A percentile compares a stretch with the other conserved stretches of the same genome.
phyloP scores from a whole-genome alignment of 2,113 vertebrate species.

The Scytalopus superciliaris region DNA sequence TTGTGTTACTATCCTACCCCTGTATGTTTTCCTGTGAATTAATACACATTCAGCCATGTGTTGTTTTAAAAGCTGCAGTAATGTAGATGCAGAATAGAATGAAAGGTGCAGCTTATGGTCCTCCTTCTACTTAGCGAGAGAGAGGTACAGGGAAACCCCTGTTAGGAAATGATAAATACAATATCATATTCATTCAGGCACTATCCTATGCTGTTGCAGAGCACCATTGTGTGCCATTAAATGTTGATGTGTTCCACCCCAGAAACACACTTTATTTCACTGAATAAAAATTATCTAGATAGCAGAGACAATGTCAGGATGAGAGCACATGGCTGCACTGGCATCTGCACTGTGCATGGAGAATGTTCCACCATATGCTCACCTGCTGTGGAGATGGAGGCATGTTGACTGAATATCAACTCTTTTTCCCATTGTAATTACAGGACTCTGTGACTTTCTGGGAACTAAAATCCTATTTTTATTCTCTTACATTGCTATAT shows the following conservation, averaged over 20 bases:
- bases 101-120: not conserved
- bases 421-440: not conserved
- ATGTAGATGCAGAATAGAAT: not conserved
- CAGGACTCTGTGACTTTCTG: not conserved
- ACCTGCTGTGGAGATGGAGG: not conserved
- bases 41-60: not conserved
- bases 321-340: not conserved
- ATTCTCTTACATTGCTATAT: not conserved
- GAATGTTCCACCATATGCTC: not conserved
- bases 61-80: not conserved
- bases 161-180: not conserved
- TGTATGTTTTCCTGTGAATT: not conserved
- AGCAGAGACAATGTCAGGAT: not conserved
- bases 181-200: not conserved
- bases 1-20: not conserved
- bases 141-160: not conserved
- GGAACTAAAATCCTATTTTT: not conserved
- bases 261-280: not conserved
- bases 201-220: not conserved
- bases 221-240: not conserved
- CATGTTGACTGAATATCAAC: not conserved
- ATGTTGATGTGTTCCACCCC: not conserved
- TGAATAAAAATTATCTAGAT: not conserved
- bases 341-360: accelerated
- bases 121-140: not conserved